Evolutionary conservation across 1,140 invertebrate species (phyloP).

Genomic region (Calycopis cecrops): DNA sequence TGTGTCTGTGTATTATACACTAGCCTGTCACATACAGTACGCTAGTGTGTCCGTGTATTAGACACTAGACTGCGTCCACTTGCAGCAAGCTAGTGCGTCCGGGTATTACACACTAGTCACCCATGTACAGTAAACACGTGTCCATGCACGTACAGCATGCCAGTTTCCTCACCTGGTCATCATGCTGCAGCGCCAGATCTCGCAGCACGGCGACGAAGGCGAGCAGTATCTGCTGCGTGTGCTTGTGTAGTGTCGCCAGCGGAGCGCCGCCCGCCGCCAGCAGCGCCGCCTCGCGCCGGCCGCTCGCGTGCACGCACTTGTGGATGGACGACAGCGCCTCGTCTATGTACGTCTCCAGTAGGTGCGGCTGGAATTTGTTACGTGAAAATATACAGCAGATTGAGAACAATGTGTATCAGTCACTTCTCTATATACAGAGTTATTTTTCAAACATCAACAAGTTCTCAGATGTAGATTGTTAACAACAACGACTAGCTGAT

Average conservation of each 20-base stretch:
- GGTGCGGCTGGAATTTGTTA: conserved; percentile 79
- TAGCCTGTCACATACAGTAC: too few relatives aligned
- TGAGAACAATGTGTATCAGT: neutral
- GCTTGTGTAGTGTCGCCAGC: conserved; percentile 79
- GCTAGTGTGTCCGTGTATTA: too few relatives aligned
- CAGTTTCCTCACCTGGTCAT: conserved; percentile 32
- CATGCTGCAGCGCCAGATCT: conserved; percentile 77
- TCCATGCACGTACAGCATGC: too few relatives aligned
- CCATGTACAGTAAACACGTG: too few relatives aligned
- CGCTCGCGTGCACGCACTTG: conserved; percentile 86
- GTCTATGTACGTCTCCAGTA: conserved; percentile 88
- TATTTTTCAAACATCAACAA: too few relatives aligned
- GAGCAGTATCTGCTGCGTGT: conserved; percentile 83
- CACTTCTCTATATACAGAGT: too few relatives aligned
- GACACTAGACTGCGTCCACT: too few relatives aligned
- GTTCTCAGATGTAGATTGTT: too few relatives aligned
- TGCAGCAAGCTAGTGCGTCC: too few relatives aligned
- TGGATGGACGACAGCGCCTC: conserved; percentile 91
- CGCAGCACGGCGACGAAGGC: conserved; percentile 80
- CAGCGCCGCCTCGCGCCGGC: conserved; percentile 82
- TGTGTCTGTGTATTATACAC: too few relatives aligned
- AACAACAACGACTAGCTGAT: too few relatives aligned
- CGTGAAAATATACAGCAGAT: neutral
- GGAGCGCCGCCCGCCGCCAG: conserved; percentile 78
- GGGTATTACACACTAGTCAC: too few relatives aligned